These are phyloP conservation scores for Slavum lentiscoides DNA, from an alignment of 2,888 invertebrate genomes.

Conservation along the genomic window DNA sequence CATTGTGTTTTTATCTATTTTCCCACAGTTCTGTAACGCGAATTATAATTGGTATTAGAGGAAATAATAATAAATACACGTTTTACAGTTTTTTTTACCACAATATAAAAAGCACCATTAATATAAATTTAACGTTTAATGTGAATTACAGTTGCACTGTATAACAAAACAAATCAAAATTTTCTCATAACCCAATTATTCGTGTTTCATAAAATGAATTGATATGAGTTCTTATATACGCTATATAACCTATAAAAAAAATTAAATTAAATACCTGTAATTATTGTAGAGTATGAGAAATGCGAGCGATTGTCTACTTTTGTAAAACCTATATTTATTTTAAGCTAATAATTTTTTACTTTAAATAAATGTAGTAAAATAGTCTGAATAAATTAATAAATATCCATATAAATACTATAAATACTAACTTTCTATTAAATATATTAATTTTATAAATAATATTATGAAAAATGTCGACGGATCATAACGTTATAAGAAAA, in stretches of 20 bases:
- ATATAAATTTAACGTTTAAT: conserved; percentile 1
- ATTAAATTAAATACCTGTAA: not conserved
- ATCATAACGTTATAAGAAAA: too few relatives aligned
- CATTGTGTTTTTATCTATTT: not conserved
- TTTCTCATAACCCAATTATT: conserved; percentile 3
- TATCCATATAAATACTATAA: too few relatives aligned
- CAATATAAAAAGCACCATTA: not conserved
- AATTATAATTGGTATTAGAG: not conserved
- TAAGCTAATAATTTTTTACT: not conserved
- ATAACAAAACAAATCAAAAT: not conserved
- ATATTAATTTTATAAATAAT: not conserved
- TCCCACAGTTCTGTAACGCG: not conserved
- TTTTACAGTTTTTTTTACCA: not conserved
- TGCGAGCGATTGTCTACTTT: not conserved
- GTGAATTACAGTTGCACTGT: not conserved
- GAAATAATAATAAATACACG: not conserved
- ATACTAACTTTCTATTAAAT: too few relatives aligned
- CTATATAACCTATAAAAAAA: not conserved
- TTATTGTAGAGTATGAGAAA: not conserved
- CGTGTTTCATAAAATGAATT: not conserved
- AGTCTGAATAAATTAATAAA: too few relatives aligned
- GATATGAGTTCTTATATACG: not conserved
- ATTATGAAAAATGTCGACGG: too few relatives aligned
- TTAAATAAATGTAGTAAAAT: too few relatives aligned
- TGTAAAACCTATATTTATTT: not conserved